Evolutionary conservation across 2,888 invertebrate genomes (phyloP).

Genomic region (Diarsia brunnea): DNA sequence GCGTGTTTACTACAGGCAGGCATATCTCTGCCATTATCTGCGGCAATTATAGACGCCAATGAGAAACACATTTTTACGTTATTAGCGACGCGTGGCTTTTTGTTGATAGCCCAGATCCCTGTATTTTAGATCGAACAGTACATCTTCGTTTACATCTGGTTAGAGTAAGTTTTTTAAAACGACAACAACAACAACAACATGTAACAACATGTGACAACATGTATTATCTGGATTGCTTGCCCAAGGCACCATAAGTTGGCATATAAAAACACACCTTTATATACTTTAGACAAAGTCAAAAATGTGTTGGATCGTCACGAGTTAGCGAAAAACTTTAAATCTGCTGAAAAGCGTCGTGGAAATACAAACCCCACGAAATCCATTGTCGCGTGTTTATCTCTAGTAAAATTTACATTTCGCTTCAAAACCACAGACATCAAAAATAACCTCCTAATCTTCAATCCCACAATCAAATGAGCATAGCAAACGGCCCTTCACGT

Average conservation of each 20-base stretch:
- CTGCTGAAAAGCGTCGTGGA: background rate
- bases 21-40: background rate
- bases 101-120: too few species aligned
- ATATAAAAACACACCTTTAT: background rate
- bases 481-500: slow-evolving; percentile 45
- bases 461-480: slow-evolving; percentile 39
- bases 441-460: slow-evolving; percentile 30
- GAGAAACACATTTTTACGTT: too few species aligned
- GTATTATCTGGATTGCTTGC: too few species aligned
- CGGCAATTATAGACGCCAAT: too few species aligned
- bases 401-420: background rate
- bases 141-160: too few species aligned
- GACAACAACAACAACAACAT: too few species aligned
- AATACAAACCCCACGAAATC: background rate
- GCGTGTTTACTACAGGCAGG: background rate
- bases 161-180: too few species aligned
- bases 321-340: background rate
- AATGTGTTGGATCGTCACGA: background rate
- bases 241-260: background rate
- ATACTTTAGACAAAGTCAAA: background rate
- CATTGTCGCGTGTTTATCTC: background rate
- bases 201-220: too few species aligned
- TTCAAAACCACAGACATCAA: background rate
- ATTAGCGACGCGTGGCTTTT: too few species aligned
- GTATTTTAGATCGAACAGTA: too few species aligned